Evolutionary conservation across 2,113 vertebrate genomes (phyloP).

Genomic region (Mormoops blainvillei): DNA sequence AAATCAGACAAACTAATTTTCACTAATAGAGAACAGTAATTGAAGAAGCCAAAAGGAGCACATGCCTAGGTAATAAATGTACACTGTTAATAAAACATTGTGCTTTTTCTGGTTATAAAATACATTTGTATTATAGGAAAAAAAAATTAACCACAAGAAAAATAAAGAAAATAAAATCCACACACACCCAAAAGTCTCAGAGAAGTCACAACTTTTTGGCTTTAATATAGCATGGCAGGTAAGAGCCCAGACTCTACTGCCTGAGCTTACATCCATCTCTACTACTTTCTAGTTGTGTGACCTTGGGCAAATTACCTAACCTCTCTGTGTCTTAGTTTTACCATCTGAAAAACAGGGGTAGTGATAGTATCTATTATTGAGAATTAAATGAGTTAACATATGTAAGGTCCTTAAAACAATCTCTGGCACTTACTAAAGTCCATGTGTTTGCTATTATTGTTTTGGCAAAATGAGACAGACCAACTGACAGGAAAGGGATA

Average conservation of each 20-base stretch:
- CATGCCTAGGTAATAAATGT: not conserved
- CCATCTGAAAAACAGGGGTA: not conserved
- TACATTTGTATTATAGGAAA: not conserved
- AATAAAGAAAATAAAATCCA: not conserved
- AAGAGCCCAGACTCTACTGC: not conserved
- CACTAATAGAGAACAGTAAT: constrained; percentile 25
- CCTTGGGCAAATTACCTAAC: not conserved
- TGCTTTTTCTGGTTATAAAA: constrained; percentile 2
- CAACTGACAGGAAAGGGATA: not conserved
- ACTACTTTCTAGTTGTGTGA: not conserved
- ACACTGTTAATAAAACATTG: not conserved
- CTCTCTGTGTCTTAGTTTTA: not conserved
- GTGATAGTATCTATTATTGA: not conserved
- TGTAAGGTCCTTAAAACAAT: not conserved
- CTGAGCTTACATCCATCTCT: not conserved
- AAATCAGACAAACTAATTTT: constrained; percentile 35
- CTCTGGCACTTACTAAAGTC: not conserved
- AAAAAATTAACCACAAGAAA: not conserved
- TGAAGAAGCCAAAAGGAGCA: constrained; percentile 28
- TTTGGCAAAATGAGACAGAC: not conserved
- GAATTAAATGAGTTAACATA: not conserved
- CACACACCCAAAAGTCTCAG: not conserved
- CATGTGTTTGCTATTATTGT: not conserved
- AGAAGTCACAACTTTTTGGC: not conserved
- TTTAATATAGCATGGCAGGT: not conserved